Evolutionary conservation across 92 coral and sea anemone genomes (phyloP), one percentile per base, ranked within the genome.

Genomic region (Siderastrea siderea): DNA sequence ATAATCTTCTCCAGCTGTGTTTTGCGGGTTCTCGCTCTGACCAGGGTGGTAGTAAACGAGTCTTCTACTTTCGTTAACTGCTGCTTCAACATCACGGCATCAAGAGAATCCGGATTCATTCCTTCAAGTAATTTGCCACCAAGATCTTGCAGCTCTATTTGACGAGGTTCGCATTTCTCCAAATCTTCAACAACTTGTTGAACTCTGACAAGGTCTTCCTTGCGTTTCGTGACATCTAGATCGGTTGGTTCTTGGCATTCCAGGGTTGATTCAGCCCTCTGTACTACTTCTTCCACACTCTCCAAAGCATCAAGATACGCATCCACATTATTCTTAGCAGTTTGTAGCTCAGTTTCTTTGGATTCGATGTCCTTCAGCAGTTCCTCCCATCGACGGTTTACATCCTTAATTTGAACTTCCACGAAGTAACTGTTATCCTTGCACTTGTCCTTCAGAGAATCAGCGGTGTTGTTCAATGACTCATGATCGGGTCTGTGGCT

Each of bases 301-400:
- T 74, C 87, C 17, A 92, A 71, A 26, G 90, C 91, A 69, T 78
- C 88, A 65, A 94, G 89, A 60, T 90, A 93, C 12, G 87, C 81
- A 44, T 92, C 97, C 1, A 95, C 91, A 12, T 82, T 90, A 59
- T 78, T 72, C 71, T 95, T 92, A 54, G 96, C 96, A 71, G 84
- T 70, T 16, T 87, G 55, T 46, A 97, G 90, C 47, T 77, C 80
- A 38, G 76, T 83, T 68, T 92, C 93, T 71, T 94, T 97, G 55
- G 89, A 93, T 79, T 94, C 93, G 49, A 91, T 76, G 77, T 90
- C 93, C 65, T 86, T 86, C 73, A 87, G 70, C 48, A 97, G 55
- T n/a, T 96, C 94, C 52, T 97, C 94, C 95, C 95, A 97, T 15
- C 98, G 95, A 64, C 93, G 84, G 73, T 93, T 88, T 3, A 89